Conservation (phyloP, 2,797 vertebrate species). For the Enteromius trimaculatus region DNA sequence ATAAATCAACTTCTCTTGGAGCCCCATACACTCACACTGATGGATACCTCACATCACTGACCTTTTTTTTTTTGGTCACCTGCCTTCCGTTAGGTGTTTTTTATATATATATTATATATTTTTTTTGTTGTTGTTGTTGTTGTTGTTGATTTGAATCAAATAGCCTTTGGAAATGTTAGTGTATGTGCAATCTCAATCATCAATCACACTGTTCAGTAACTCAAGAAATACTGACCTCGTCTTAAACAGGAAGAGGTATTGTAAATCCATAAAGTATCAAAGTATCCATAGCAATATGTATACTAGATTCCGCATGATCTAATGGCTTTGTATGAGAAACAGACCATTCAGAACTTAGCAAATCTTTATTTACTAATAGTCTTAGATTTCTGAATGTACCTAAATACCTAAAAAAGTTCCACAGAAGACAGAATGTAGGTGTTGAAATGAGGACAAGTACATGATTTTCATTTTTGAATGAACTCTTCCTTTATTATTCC, state of each 20-base stretch:
- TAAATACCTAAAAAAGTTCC: too few relatives aligned
- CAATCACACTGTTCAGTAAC: not conserved
- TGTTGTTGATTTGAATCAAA: slow-evolving; percentile 37
- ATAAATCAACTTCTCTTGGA: slow-evolving; percentile 75
- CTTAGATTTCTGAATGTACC: not conserved
- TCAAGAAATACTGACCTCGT: not conserved
- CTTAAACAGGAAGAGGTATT: not conserved
- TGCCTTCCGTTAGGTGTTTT: slow-evolving; percentile 36
- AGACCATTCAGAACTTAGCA: not conserved
- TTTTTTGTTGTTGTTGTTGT: too few relatives aligned
- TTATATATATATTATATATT: too few relatives aligned
- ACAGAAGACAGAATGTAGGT: not conserved
- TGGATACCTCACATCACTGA: slow-evolving; percentile 7
- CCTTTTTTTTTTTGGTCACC: slow-evolving; percentile 46
- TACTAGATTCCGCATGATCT: not conserved
- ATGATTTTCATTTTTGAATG: not conserved
- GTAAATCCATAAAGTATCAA: not conserved
- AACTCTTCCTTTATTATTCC: not conserved
- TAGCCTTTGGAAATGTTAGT: slow-evolving; percentile 1
- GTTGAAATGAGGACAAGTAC: not conserved
- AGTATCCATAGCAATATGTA: not conserved
- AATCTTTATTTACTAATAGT: not conserved
- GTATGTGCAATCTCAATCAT: not conserved
- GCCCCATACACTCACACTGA: slow-evolving; percentile 47
- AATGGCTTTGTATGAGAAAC: not conserved